Base-by-base conservation (phyloP, 2,888 invertebrate genomes). In the Calameuta filiformis region DNA sequence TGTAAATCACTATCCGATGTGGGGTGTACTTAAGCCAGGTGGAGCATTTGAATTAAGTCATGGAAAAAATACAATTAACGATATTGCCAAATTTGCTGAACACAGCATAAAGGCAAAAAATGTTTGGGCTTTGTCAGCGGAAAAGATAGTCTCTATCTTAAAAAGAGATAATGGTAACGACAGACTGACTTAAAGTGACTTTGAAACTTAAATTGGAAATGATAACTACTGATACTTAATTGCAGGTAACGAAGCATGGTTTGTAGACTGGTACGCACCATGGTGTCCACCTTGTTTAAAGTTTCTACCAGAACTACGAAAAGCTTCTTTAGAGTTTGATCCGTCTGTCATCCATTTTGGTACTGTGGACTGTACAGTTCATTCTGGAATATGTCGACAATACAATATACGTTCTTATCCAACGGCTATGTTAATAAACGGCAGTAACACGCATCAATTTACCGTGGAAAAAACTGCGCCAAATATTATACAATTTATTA, bases 281-380 rank as follows among this genome's bases (percentile, higher is more conserved):
- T 96, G 95, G 95, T 96, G 96, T 89, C 96, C 96, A 9, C 96
- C 96, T 0, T 96, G 96, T 87, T 93, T 95, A 91, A 92, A 93
- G 79, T 92, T 96, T 81, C 91, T 96, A 79, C 95, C 95, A 23
- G 95, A 95, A 91, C 92, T 95, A 80, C 92, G 95, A 12, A 94
- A 94, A 89, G 94, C 95, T 30, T 94, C 95, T 77, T 89, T 92
- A 73, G 88, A 92, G 82, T 93, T 93, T 81, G 89, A 94, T 91
- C 84, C 92, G 73, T 88, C 92, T 4, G 89, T 91, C 33, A 91
- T 93, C 31, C 91, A 92, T 83, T 93, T 96, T 91, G 95, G 95
- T 40, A 94, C 95, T 0, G 93, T 96, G 1, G 95, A 96, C 88
- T 96, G 95, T 88, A 94, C 95, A 0, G 90, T 93, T 56, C 95